Base-by-base conservation (phyloP, 1,140 invertebrate genomes). In the Leptonema lineaticorne region DNA sequence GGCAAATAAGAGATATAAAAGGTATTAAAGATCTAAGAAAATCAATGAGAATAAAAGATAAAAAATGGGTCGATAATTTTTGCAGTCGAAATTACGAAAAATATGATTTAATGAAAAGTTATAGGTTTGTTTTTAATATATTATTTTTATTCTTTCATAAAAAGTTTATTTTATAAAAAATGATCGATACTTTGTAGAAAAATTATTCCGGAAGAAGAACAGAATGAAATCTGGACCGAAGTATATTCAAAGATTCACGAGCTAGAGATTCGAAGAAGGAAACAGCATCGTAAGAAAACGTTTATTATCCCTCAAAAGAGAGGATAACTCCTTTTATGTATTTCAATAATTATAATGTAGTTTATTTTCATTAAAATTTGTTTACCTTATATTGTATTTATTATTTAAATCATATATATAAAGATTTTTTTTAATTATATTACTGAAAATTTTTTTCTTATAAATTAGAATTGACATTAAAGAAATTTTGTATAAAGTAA, bases 101-200 rank as follows among this genome's bases (percentile, higher is more conserved):
- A 84, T 95, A 90, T 82, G 96, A 98, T 80, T 82, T 98, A 37
- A 96, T 98, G 94, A 94, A 93, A 79, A 84, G 90, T 59, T 97
- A 98, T 76, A 89, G 95, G 88, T 90, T 84, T 77, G 60, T 74
- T 14, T 27, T 41, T 68, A 29, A 26, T 59, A 66, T 59, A 6
- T 30, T 8, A 60, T 37, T 20, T 60, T 41, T 69, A 62, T 45
- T 68, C 28, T 57, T 45, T 14, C 50, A 60, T 29, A 72, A 46
- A 45, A 69, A 18, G 2, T 33, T 2, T 20, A 59, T 59, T 59
- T 18, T n/a, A n/a, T 30, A 3, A 59, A 30, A 9, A 11, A 6
- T 59, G 4, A 18, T 41, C n/a, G 33, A 20, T 41, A 2, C 11
- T 68, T 82, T 84, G 28, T 76, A 90, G 89, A 74, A 80, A 84